Conservation (phyloP, 2,888 invertebrate species). For the Matsumyia berberina region DNA sequence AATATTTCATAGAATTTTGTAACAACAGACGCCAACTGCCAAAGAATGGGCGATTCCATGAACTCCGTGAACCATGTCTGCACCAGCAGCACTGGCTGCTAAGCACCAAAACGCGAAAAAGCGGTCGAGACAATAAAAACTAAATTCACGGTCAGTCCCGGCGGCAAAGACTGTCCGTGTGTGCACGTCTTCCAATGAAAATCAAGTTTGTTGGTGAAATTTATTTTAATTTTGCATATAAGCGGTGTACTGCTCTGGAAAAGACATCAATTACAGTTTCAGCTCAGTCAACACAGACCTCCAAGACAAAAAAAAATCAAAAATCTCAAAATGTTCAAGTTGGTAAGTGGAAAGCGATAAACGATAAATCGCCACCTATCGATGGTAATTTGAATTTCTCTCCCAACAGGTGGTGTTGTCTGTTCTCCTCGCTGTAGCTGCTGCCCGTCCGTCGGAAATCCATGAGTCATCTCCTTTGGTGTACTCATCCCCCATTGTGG, state of each 20-base stretch:
- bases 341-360: slow-evolving; percentile 78
- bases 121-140: slow-evolving; percentile 43
- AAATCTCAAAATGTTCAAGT: slow-evolving; percentile 81
- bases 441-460: slow-evolving; percentile 81
- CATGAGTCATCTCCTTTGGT: slow-evolving; percentile 77
- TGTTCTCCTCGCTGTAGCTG: slow-evolving; percentile 81
- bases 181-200: slow-evolving; percentile 7
- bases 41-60: slow-evolving; percentile 35
- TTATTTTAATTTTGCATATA: slow-evolving; percentile 45
- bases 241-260: slow-evolving; percentile 11
- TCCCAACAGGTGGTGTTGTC: slow-evolving; percentile 81
- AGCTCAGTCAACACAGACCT: slow-evolving; percentile 81
- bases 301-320: slow-evolving; percentile 59
- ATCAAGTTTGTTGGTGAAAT: slow-evolving; percentile 2
- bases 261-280: slow-evolving; percentile 42
- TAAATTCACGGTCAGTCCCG: slow-evolving; percentile 59
- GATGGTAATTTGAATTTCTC: slow-evolving; percentile 17
- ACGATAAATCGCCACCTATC: background rate
- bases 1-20: slow-evolving; percentile 29
- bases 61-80: slow-evolving; percentile 48
- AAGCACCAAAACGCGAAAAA: slow-evolving; percentile 24
- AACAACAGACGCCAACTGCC: slow-evolving; percentile 13
- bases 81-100: slow-evolving; percentile 5
- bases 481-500: slow-evolving; percentile 78
- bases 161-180: slow-evolving; percentile 5